phyloP scores from a whole-genome alignment of 2,888 invertebrate genomes.

The Nymphalis c-album region DNA sequence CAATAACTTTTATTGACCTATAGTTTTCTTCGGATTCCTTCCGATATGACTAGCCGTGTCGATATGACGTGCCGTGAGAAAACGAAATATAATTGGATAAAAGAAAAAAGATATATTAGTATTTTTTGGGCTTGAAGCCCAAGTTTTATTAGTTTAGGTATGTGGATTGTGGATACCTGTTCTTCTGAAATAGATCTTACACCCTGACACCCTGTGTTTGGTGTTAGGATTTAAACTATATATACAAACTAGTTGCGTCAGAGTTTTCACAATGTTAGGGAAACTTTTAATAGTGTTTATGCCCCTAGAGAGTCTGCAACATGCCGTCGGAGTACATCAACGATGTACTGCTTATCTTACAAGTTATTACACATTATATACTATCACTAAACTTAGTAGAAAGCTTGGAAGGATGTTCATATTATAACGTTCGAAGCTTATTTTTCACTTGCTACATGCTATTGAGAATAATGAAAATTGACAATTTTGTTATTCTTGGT shows the following conservation, averaged over 20 bases:
- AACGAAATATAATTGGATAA: no score
- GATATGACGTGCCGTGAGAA: no score
- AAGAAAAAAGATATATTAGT: neutral
- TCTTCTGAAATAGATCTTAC: slow-evolving; percentile 17
- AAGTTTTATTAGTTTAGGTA: neutral
- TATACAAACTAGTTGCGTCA: slow-evolving; percentile 67
- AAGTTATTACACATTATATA: slow-evolving; percentile 37
- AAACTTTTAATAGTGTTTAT: slow-evolving; percentile 77
- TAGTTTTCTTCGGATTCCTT: no score
- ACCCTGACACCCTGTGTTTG: slow-evolving; percentile 22
- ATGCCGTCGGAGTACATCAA: slow-evolving; percentile 42
- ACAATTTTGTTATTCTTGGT: no score
- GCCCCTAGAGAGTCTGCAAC: slow-evolving; percentile 42
- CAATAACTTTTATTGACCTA: no score
- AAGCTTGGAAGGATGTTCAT: slow-evolving; percentile 30
- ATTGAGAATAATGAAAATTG: no score
- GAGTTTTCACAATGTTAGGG: slow-evolving; percentile 59
- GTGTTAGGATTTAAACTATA: slow-evolving; percentile 35
- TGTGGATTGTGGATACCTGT: slow-evolving; percentile 1
- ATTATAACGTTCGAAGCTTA: slow-evolving; percentile 18
- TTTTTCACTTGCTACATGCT: no score
- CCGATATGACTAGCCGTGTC: no score
- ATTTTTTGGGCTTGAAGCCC: neutral
- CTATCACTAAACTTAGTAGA: slow-evolving; percentile 27
- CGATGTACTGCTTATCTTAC: slow-evolving; percentile 41